Evolutionary conservation across 2,113 vertebrate species (phyloP).

Genomic region (Chionodraco myersi): DNA sequence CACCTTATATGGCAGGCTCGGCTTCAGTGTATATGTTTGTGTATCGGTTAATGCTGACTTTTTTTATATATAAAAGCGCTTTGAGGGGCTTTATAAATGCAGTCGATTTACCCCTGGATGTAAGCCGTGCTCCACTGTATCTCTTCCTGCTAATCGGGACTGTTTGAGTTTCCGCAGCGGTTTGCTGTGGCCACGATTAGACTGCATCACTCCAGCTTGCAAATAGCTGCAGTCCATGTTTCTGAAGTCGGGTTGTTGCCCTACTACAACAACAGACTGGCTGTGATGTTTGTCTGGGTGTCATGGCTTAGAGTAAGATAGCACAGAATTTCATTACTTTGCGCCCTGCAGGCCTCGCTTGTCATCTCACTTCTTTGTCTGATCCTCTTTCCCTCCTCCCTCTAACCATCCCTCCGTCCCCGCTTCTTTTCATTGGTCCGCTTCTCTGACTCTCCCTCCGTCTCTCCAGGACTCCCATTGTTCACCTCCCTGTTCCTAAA

Average conservation of each 20-base stretch:
- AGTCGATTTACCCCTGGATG: slow-evolving; percentile 18
- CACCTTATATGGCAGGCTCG: too few species aligned
- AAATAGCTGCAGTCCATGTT: slow-evolving; percentile 77
- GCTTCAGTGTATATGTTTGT: too few species aligned
- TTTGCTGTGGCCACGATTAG: slow-evolving; percentile 59
- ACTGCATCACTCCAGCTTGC: slow-evolving; percentile 75
- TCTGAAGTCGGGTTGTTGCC: slow-evolving; percentile 73
- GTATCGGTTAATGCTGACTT: too few species aligned
- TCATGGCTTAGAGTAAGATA: slow-evolving; percentile 73
- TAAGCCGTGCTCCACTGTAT: slow-evolving; percentile 33
- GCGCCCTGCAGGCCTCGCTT: slow-evolving; percentile 71
- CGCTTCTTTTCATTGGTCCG: slow-evolving; percentile 54
- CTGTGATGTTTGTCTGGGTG: slow-evolving; percentile 79
- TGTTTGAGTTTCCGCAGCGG: slow-evolving; percentile 46
- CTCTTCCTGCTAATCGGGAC: slow-evolving; percentile 52
- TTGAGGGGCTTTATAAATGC: not conserved
- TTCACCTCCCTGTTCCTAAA: slow-evolving; percentile 74
- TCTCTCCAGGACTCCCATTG: slow-evolving; percentile 71
- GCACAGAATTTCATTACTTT: slow-evolving; percentile 78
- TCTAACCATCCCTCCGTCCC: slow-evolving; percentile 68
- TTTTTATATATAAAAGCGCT: too few species aligned
- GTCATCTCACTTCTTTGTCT: slow-evolving; percentile 81
- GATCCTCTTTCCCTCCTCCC: slow-evolving; percentile 51
- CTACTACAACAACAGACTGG: slow-evolving; percentile 66
- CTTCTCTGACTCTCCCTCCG: slow-evolving; percentile 55